Base-by-base conservation (phyloP, 1,140 invertebrate genomes). In the Tenebrio molitor region DNA sequence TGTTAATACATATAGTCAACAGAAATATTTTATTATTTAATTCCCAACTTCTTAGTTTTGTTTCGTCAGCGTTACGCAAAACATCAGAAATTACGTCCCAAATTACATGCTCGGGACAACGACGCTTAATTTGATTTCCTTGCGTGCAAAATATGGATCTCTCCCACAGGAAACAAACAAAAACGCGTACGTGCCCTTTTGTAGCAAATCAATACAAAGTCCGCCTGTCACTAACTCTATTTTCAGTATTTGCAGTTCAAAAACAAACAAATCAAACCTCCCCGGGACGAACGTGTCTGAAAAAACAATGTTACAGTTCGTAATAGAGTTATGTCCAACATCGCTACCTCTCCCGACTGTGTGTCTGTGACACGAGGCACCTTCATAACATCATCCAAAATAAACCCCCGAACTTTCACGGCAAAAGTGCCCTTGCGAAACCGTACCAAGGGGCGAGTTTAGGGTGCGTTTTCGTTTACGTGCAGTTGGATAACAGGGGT, bases 261-360 rank as follows among this genome's bases (percentile, higher is more conserved):
- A 63, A 63, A 58, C 71, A 50, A 36, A 23, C 17, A 63, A 44
- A 33, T 42, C 39, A 67, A 46, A 44, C 41, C 41, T 64, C 29
- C 16, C 39, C 21, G 42, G 53, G 33, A 50, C 29, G 33, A 53
- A 72, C 50, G 50, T 58, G 50, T 58, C 50, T 58, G 50, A 64
- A 68, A 71, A 63, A 68, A 74, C 58, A 72, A 72, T 41, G 74
- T 69, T 74, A 67, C 73, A 21, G 44, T 62, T 71, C 58, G 66
- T 74, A 73, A 73, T 63, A 63, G 33, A 74, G 72, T 74, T 74
- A 76, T 33, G 50, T 69, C 69, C 23, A 46, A 62, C 64, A 69
- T 74, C 44, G 46, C 73, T 68, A 46, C 58, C 25, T 63, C 63
- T 67, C 16, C 14, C 25, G 25, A 29, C 25, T 64, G 15, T 62